Conservation (phyloP, 30 jellyfish, hydroid and myxozoan genomes). For the Cassiopea andromeda region DNA sequence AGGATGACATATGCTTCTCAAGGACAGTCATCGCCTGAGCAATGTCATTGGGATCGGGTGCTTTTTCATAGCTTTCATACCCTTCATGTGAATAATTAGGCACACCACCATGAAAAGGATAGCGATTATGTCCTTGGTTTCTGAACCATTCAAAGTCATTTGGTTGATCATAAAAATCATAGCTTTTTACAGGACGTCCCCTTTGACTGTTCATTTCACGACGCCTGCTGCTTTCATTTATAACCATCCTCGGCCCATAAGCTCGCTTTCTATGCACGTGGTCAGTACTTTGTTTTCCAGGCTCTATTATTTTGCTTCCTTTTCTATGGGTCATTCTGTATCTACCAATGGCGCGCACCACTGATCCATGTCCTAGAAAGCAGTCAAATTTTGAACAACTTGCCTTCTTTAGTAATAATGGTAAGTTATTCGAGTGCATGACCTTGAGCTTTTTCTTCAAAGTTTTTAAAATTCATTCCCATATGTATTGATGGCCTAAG, state of each 20-base stretch:
- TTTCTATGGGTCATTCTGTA: neutral
- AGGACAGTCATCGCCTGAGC: slow-evolving; percentile 39
- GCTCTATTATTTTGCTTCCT: neutral
- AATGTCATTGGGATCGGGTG: slow-evolving; percentile 32
- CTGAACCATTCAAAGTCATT: slow-evolving; percentile 44
- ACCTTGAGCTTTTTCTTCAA: no score
- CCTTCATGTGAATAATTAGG: slow-evolving; percentile 40
- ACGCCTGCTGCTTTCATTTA: neutral
- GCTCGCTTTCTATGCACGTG: neutral
- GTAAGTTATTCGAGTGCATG: no score
- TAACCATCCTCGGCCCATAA: neutral
- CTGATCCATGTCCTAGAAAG: neutral
- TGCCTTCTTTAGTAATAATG: no score
- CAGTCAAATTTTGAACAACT: no score
- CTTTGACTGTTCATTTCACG: neutral
- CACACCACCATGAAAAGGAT: slow-evolving; percentile 20
- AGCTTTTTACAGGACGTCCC: slow-evolving; percentile 19
- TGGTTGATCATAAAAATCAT: slow-evolving; percentile 57
- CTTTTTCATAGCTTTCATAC: slow-evolving; percentile 32
- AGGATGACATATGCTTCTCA: slow-evolving; percentile 39
- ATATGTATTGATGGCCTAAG: no score
- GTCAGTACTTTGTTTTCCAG: neutral
- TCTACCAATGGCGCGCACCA: neutral
- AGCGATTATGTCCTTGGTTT: slow-evolving; percentile 34
- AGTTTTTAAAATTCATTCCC: no score